Base-by-base conservation (phyloP, 2,113 vertebrate genomes). In the Coregonus clupeaformis region DNA sequence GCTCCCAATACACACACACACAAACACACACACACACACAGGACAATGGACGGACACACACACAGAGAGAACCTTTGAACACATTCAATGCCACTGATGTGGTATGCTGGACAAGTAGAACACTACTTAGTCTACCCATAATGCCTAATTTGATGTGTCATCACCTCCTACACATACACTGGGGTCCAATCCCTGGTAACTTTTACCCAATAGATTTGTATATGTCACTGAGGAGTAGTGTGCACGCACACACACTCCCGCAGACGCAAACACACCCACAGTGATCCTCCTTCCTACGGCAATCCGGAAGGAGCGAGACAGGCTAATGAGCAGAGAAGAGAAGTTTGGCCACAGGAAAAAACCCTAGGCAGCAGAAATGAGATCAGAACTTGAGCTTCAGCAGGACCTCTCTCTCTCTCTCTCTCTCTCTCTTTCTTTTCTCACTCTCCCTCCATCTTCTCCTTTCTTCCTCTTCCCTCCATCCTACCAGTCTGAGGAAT, bases 61-160 rank as follows among this genome's bases (percentile, higher is more conserved):
- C 14, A 49, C 47, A 49, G 1, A 18, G 1, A 16, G n/a, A 22
- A 6, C 82, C 73, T 81, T 83, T 71, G 25, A 82, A 74, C n/a
- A 69, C 76, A 76, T 76, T 83, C 75, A 73, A 70, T 63, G 36
- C 60, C 20, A 76, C 77, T 42, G 67, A 72, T 79, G 25, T 64
- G 49, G 67, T 69, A 78, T 84, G 82, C 75, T 55, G 71, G 73
- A 24, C 75, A 70, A 60, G 75, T 27, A 52, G 42, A 60, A 29
- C 7, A 49, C 55, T 75, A 85, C 75, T 84, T 75, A 79, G 75
- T 65, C 36, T 30, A 29, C 36, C 83, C 76, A 52, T 77, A 76
- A 72, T 73, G 77, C 81, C 77, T 78, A 74, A 79, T 63, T 60
- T 86, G 24, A 88, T 88, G 87, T 86, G 84, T 80, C 69, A 78